Evolutionary conservation across 2,113 vertebrate species (phyloP), one percentile per base, ranked within the genome.

Genomic region (Gadus macrocephalus): DNA sequence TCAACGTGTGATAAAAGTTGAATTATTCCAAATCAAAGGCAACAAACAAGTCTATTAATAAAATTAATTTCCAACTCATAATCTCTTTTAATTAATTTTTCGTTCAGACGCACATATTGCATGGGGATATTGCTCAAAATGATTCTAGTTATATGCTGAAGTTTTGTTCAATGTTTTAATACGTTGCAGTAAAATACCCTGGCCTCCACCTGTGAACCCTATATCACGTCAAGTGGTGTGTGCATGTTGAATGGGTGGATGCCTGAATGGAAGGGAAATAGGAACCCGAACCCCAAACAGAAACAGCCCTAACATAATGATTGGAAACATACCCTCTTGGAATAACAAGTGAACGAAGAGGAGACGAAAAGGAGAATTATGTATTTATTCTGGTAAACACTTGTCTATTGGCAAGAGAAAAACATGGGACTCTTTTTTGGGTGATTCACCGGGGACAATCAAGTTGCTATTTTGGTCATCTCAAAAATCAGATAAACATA

Each of bases 21-120:
- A 87, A 90, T 90, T 89, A 90, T 82, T 86, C 78, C 76, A 88
- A 89, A 90, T 88, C 87, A 91, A 88, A 88, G 78, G 83, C 85
- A 90, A 88, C 88, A 85, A 86, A 84, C 83, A 78, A 81, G 76
- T 68, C 84, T 80, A 77, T 85, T 88, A 85, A 86, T 80, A 81
- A 79, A 88, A 84, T 80, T 85, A 70, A 90, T 87, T 88, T 86
- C 86, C 86, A 7, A 35, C 31, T 4, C 6, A 35, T 87, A 89
- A 89, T 89, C 88, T 89, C 79, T 83, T 83, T 87, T 91, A 85
- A 91, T 89, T 86, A 85, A 84, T 75, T 83, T 49, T 35, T 9
- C 85, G 82, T 89, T 83, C 80, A 84, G 88, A 90, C 85, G 88
- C 85, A 83, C 66, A 84, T 53, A n/a, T 71, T 67, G 79, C 81